Evolutionary conservation across 2,888 invertebrate genomes (phyloP).

Genomic region (Alsophila aescularia): DNA sequence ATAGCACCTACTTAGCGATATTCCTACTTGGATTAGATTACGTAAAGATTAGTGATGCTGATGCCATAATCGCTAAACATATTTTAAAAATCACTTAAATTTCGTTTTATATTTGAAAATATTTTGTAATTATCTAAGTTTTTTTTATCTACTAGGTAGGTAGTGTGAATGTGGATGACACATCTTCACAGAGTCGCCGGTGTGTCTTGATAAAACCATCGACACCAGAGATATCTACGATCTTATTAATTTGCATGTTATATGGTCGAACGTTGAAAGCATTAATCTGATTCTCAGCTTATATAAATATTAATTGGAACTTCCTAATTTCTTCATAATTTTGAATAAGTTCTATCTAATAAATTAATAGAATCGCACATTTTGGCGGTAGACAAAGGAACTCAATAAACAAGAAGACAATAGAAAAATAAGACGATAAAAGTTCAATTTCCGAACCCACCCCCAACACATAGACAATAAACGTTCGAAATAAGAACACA

Average conservation of each 20-base stretch:
- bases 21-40: constrained; percentile 36
- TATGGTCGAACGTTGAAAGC: neutral
- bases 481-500: constrained; percentile 35
- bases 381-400: neutral
- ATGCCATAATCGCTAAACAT: constrained; percentile 5
- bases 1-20: constrained; percentile 40
- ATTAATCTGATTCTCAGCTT: constrained; percentile 2
- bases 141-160: neutral
- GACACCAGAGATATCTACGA: neutral
- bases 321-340: neutral
- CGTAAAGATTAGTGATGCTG: constrained; percentile 24
- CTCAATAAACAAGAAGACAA: neutral
- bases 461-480: constrained; percentile 25
- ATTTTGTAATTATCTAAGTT: constrained; percentile 2
- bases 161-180: neutral
- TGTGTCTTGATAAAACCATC: neutral
- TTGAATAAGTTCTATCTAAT: neutral
- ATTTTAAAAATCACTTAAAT: constrained; percentile 6
- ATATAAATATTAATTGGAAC: neutral
- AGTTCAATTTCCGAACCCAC: constrained; percentile 16
- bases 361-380: no score
- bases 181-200: neutral
- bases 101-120: neutral
- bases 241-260: constrained; percentile 2
- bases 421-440: neutral